These are phyloP conservation scores for Coilia nasus DNA, from an alignment of 2,797 vertebrate species.

Conservation along the genomic window DNA sequence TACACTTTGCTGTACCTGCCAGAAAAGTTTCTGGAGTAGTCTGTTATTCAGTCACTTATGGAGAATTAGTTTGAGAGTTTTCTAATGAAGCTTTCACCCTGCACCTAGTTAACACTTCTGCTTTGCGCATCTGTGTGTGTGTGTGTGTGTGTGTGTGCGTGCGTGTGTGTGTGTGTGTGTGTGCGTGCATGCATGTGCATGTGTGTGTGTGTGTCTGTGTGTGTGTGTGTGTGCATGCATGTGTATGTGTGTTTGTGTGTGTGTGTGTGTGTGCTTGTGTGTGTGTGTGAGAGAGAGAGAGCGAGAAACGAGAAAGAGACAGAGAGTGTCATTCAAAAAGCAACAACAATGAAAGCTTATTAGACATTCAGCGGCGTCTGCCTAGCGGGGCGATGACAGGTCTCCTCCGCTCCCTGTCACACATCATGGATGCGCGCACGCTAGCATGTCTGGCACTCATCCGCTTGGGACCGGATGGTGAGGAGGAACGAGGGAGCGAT, in stretches of 20 bases:
- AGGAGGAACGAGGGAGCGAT: neutral
- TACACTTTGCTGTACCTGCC: conserved; percentile 10
- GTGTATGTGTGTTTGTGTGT: too few relatives aligned
- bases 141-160: neutral
- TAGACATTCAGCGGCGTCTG: conserved; percentile 29
- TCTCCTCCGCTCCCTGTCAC: conserved; percentile 45
- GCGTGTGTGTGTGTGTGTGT: neutral
- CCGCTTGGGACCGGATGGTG: conserved; percentile 47
- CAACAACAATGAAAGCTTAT: conserved; percentile 40
- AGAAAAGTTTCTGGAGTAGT: neutral
- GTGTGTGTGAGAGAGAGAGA: too few relatives aligned
- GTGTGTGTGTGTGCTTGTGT: too few relatives aligned
- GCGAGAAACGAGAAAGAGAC: neutral
- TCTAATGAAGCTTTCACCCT: neutral
- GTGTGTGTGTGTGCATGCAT: too few relatives aligned
- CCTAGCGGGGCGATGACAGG: conserved; percentile 44
- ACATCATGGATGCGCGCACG: conserved; percentile 41
- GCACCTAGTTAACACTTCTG: conserved; percentile 5
- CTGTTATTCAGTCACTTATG: conserved; percentile 1
- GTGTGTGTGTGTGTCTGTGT: neutral
- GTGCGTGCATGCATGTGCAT: neutral
- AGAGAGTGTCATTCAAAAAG: conserved; percentile 20
- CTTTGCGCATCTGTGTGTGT: neutral
- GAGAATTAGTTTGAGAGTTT: neutral
- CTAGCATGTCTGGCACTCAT: conserved; percentile 47